phyloP scores from a whole-genome alignment of 2,888 invertebrate species.

The Ecdyonurus torrentis region DNA sequence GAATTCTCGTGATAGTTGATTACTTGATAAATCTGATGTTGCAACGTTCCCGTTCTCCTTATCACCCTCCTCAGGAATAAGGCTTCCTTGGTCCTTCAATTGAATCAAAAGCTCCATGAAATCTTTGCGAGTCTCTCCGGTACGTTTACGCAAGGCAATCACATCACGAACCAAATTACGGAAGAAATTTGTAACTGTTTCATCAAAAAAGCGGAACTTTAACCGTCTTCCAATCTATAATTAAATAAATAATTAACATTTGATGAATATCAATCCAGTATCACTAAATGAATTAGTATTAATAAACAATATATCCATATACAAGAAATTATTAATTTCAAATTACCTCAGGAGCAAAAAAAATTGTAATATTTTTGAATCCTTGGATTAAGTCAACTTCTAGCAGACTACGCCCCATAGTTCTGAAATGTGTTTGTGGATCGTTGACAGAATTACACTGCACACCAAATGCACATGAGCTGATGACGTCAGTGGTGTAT shows the following conservation, averaged over 20 bases:
- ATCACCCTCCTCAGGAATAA: background rate
- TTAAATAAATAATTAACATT: no score
- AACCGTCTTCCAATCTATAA: background rate
- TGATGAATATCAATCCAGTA: no score
- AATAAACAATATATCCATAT: no score
- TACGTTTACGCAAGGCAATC: constrained; percentile 29
- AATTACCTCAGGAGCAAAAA: background rate
- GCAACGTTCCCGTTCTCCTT: background rate
- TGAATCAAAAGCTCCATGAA: constrained; percentile 31
- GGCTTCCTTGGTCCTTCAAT: background rate
- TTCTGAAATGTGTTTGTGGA: constrained; percentile 11
- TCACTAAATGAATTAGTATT: no score
- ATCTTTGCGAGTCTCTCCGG: constrained; percentile 32
- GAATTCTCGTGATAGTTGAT: no score
- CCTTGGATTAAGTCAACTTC: background rate
- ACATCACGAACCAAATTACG: constrained; percentile 29
- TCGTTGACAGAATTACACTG: constrained; percentile 18
- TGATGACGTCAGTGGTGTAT: constrained; percentile 30
- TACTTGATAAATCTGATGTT: no score
- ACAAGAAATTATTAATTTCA: no score
- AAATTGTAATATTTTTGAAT: background rate
- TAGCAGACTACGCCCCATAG: constrained; percentile 17
- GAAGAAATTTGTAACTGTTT: constrained; percentile 23
- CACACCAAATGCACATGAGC: constrained; percentile 30
- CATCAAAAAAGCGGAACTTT: background rate